Evolutionary conservation across 2,113 vertebrate genomes (phyloP), one percentile per base, ranked within the genome.

Genomic region (Indicator indicator): DNA sequence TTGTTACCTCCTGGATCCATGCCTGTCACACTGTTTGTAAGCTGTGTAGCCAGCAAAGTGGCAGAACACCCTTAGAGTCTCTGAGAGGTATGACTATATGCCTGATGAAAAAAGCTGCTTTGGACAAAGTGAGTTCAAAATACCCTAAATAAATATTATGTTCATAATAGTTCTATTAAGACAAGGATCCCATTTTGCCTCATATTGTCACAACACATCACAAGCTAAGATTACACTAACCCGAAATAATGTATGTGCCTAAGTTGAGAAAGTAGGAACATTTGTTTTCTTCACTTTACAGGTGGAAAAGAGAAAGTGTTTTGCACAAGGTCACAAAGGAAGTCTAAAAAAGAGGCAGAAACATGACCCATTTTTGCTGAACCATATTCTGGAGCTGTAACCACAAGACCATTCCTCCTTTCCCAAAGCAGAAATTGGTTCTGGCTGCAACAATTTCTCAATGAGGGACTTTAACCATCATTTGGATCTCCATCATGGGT

Each of bases 401-500:
- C 67, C 70, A 72, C 85, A 82, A 72, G 64, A 48, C 46, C 67
- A 48, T 84, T 91, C 11, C 26, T 79, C 21, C 62, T 72, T 50
- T 84, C 42, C 67, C 73, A 82, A 42, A 83, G 36, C 54, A 88
- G 67, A 82, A 91, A 94, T 72, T 82, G 88, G 12, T 86, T 84
- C 80, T 94, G 93, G 80, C 70, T 95, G 62, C 70, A 72, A 12
- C 54, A 78, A 33, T 91, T 94, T 78, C 83, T 79, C 76, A 62
- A 5, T 24, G 73, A 90, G 33, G 40, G 24, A 77, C 68, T 81
- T 92, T 83, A 83, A 36, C 33, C 54, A 55, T 68, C 58, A 4
- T 75, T 62, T 83, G 65, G 16, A 54, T 71, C 74, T 70, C 88
- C 12, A 0, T 72, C 64, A 40, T 86, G 83, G 76, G 73, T 86